Conservation (phyloP, 2,113 vertebrate species). For the Gasterosteus aculeatus region DNA sequence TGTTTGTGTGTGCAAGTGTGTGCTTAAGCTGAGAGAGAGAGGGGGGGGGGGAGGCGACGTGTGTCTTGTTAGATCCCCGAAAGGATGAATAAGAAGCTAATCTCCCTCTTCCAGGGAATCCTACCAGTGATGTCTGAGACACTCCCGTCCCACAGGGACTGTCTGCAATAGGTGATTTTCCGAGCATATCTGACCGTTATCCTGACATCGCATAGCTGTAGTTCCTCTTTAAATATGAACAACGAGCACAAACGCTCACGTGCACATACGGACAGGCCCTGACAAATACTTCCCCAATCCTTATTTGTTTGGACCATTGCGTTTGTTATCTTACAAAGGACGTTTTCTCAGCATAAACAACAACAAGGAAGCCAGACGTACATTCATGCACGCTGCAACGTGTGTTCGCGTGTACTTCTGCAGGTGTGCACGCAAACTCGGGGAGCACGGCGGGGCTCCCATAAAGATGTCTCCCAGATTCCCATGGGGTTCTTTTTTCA, state of each 20-base stretch:
- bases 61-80: conserved; percentile 68
- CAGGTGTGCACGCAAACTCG: conserved; percentile 5
- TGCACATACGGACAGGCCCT: conserved; percentile 1
- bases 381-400: not conserved
- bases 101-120: conserved; percentile 72
- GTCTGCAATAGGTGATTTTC: conserved; percentile 48
- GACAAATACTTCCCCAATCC: conserved; percentile 8
- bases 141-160: conserved; percentile 49
- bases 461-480: conserved; percentile 33
- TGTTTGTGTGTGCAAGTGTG: conserved; percentile 51
- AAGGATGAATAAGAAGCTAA: conserved; percentile 76
- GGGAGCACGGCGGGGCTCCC: conserved; percentile 4
- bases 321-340: conserved; percentile 46
- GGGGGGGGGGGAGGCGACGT: conserved; percentile 8
- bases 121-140: conserved; percentile 62
- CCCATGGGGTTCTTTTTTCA: conserved; percentile 38
- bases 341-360: conserved; percentile 20
- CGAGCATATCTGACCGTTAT: conserved; percentile 50
- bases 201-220: conserved; percentile 23
- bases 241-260: conserved; percentile 19
- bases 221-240: conserved; percentile 42
- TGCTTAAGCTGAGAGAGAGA: conserved; percentile 38
- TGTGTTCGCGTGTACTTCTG: conserved; percentile 28
- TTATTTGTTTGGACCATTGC: conserved; percentile 29
- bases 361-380: not conserved